A percentile compares a stretch with the other conserved stretches of the same genome.
These are phyloP conservation scores for Bagarius yarrelli DNA, from an alignment of 2,113 vertebrate species.

Conservation along the genomic window DNA sequence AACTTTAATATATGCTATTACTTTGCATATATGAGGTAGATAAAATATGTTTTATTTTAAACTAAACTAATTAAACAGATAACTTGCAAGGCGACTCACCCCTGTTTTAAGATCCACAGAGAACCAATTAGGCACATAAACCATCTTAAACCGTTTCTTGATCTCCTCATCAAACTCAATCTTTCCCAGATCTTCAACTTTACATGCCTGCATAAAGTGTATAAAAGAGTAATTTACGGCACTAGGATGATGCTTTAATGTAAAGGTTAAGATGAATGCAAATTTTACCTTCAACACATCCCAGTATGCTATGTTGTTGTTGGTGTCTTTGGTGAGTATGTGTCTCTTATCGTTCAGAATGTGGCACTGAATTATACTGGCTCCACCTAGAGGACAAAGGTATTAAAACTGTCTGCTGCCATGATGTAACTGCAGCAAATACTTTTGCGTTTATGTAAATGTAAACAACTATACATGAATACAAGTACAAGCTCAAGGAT, in stretches of 20 bases:
- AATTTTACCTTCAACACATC: constrained; percentile 91
- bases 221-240: neutral
- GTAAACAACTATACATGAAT: neutral
- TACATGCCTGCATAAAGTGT: constrained; percentile 81
- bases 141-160: constrained; percentile 99
- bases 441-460: neutral
- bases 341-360: constrained; percentile 99
- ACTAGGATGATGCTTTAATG: neutral
- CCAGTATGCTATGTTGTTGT: constrained; percentile 97
- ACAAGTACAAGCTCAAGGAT: neutral
- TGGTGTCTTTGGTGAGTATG: constrained; percentile 99
- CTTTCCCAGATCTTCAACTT: constrained; percentile 96
- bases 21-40: neutral
- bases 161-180: constrained; percentile 98
- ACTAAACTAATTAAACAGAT: neutral
- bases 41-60: neutral
- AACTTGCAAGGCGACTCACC: constrained; percentile 73
- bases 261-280: neutral
- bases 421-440: neutral
- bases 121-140: constrained; percentile 99
- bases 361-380: constrained; percentile 98
- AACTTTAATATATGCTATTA: neutral
- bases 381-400: constrained; percentile 76
- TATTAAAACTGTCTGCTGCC: neutral
- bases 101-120: constrained; percentile 98